phyloP scores from a whole-genome alignment of 1,140 invertebrate species.

The Spodoptera litura region DNA sequence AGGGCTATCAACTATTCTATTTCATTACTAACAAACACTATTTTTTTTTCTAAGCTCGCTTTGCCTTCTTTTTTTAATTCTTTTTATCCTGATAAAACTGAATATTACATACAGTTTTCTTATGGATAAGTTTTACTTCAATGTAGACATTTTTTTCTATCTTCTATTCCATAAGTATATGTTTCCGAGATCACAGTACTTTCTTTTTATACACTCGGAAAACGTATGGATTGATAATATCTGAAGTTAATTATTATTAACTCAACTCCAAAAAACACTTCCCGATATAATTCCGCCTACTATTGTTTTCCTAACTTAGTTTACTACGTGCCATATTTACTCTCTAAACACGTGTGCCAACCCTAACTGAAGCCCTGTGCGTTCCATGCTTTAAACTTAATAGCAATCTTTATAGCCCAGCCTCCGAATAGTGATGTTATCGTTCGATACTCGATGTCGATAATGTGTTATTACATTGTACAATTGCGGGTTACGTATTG shows the following conservation, averaged over 20 bases:
- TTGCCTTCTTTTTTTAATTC: too few species aligned
- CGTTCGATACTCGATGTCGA: slow-evolving; percentile 73
- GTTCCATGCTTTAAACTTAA: slow-evolving; percentile 77
- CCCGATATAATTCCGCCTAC: neutral
- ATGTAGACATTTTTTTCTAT: too few species aligned
- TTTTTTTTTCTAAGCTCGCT: too few species aligned
- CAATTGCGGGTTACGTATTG: slow-evolving; percentile 54
- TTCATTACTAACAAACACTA: too few species aligned
- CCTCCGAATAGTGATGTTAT: slow-evolving; percentile 73
- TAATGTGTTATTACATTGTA: slow-evolving; percentile 63
- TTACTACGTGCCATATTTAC: slow-evolving; percentile 28
- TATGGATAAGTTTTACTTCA: too few species aligned
- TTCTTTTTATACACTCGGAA: too few species aligned
- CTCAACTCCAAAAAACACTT: neutral
- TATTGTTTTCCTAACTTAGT: slow-evolving; percentile 16
- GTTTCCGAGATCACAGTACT: too few species aligned
- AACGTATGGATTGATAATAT: too few species aligned
- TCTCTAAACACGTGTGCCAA: slow-evolving; percentile 12
- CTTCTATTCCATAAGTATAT: too few species aligned
- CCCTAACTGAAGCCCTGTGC: slow-evolving; percentile 52
- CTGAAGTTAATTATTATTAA: too few species aligned
- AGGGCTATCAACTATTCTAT: slow-evolving; percentile 14
- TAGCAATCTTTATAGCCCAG: slow-evolving; percentile 82
- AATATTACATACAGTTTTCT: too few species aligned
- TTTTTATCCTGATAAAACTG: too few species aligned